Evolutionary conservation across 2,888 invertebrate genomes (phyloP).

Genomic region (Pollenia angustigena): DNA sequence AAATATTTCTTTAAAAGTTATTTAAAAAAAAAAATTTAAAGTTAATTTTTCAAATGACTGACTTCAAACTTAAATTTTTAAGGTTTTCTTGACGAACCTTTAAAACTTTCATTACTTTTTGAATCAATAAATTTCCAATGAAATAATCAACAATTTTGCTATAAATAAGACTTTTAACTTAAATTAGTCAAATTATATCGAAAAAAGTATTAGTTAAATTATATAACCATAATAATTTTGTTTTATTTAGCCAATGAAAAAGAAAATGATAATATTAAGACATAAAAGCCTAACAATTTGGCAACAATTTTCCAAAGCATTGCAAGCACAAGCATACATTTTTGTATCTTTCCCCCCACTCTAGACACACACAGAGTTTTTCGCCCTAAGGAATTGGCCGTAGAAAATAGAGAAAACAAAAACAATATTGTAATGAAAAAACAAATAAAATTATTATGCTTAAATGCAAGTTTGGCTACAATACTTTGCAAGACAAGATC

Average conservation of each 20-base stretch:
- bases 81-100: slow-evolving; percentile 1
- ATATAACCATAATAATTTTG: slow-evolving; percentile 48
- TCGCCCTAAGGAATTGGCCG: slow-evolving; percentile 67
- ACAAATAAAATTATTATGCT: slow-evolving; percentile 70
- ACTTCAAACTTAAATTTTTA: too few species aligned
- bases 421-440: slow-evolving; percentile 51
- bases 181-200: slow-evolving; percentile 13
- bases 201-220: slow-evolving; percentile 38
- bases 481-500: slow-evolving; percentile 68
- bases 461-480: slow-evolving; percentile 42
- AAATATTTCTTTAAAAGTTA: too few species aligned
- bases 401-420: slow-evolving; percentile 36
- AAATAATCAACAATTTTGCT: slow-evolving; percentile 58
- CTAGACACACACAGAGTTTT: slow-evolving; percentile 67
- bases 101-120: not conserved
- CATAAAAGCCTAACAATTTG: slow-evolving; percentile 66
- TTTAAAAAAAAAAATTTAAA: too few species aligned
- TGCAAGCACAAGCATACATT: not conserved
- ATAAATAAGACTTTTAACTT: slow-evolving; percentile 37
- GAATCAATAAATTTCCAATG: slow-evolving; percentile 37
- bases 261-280: slow-evolving; percentile 63
- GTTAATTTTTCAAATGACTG: too few species aligned
- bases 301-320: slow-evolving; percentile 57
- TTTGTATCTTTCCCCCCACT: slow-evolving; percentile 9
- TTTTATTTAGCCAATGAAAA: slow-evolving; percentile 34